Evolutionary conservation across 2,797 vertebrate genomes (phyloP), one percentile per base, ranked within the genome.

Genomic region (Decapterus maruadsi): DNA sequence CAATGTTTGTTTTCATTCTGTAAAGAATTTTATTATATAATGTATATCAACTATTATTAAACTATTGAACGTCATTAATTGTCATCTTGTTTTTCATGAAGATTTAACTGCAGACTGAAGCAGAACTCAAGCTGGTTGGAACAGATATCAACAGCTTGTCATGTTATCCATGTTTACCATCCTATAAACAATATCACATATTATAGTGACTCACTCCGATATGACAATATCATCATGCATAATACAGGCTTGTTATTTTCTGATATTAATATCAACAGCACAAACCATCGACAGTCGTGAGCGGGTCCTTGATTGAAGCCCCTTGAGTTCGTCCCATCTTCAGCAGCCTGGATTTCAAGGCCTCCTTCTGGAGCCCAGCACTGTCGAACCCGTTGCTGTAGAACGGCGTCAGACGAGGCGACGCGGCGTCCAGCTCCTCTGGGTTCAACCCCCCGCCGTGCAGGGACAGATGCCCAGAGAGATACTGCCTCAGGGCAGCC

Each of bases 241-340:
- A 20, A 55, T 1, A 36, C 20, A 16, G 0, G 0, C 14, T 19
- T 5, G 5, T 7, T 4, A 53, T 8, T 58, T 20, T 63, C 16
- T 72, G 58, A 43, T 68, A 8, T 53, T 53, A 53, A 58, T 62
- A 55, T 29, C 6, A 20, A 6, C 13, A 43, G 38, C 60, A 89
- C 92, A 87, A 95, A 99, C 98, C 97, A 16, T 97, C 95, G 31
- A 95, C 84, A 6, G 86, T 40, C 1, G 91, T 95, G 3, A 95
- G 91, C 1, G 93, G 91, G 0, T 94, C 92, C 72, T 88, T 94
- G 6, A 59, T 73, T 4, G 90, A 60, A 72, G 71, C 69, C 42
- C 22, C 83, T 22, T 79, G 87, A 72, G 87, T 59, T 6, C 84
- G 83, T 60, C 88, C 78, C 77, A 89, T 82, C 63, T 93, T 95